Conservation (phyloP, 2,797 vertebrate genomes). For the Cetoscarus ocellatus region DNA sequence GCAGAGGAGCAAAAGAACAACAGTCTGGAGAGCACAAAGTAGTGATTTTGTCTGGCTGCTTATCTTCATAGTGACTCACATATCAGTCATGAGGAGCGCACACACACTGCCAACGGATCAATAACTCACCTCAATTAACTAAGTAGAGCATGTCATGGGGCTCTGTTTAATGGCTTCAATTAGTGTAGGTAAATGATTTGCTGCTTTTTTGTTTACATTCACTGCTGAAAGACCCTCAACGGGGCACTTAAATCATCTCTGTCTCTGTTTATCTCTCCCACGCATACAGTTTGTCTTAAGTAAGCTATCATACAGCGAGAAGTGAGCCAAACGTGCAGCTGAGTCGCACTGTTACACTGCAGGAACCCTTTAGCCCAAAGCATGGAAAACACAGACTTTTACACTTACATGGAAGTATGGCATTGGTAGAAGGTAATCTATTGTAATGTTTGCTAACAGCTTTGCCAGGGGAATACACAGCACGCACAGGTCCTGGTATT, state of each 20-base stretch:
- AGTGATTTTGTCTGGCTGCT: constrained; percentile 14
- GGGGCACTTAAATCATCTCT: constrained; percentile 26
- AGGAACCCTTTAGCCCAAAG: background rate
- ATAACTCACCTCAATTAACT: constrained; percentile 69
- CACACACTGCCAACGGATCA: constrained; percentile 50
- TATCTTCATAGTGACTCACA: constrained; percentile 43
- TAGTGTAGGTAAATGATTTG: constrained; percentile 62
- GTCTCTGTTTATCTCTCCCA: constrained; percentile 45
- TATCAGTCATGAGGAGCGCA: constrained; percentile 27
- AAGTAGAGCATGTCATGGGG: constrained; percentile 50
- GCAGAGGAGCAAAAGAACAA: constrained; percentile 38
- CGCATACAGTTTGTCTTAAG: constrained; percentile 41
- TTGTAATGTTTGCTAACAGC: constrained; percentile 30
- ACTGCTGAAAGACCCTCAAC: constrained; percentile 39
- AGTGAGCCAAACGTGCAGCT: background rate
- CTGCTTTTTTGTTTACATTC: constrained; percentile 55
- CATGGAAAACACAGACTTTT: background rate
- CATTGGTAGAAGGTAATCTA: constrained; percentile 20
- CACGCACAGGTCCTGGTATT: constrained; percentile 48
- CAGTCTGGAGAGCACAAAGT: constrained; percentile 32
- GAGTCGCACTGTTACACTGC: background rate
- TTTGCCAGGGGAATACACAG: constrained; percentile 39
- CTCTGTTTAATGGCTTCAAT: constrained; percentile 53
- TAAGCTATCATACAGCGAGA: constrained; percentile 17
- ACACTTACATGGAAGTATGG: constrained; percentile 9